phyloP scores from a whole-genome alignment of 2,888 invertebrate species.

The Cryptocephalus moraei region DNA sequence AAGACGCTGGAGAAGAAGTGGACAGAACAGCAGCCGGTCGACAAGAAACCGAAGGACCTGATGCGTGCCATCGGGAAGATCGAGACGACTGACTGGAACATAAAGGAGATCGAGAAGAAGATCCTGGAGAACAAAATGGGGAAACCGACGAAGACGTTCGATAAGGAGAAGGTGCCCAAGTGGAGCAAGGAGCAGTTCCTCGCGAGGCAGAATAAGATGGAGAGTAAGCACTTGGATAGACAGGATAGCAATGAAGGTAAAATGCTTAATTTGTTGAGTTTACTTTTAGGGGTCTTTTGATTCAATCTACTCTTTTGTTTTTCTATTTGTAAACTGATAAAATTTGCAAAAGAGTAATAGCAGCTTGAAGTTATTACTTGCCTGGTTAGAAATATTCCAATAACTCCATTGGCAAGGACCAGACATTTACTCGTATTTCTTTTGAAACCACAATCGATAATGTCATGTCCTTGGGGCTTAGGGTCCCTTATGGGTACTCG shows the following conservation, averaged over 20 bases:
- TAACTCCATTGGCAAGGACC: too few relatives aligned
- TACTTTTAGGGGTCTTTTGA: neutral
- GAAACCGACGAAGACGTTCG: slow-evolving; percentile 42
- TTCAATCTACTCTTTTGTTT: too few relatives aligned
- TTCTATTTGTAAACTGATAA: too few relatives aligned
- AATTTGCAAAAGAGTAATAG: too few relatives aligned
- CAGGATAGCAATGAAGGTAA: slow-evolving; percentile 45
- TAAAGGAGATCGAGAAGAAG: slow-evolving; percentile 82
- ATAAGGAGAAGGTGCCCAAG: slow-evolving; percentile 70
- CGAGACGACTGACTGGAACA: slow-evolving; percentile 84
- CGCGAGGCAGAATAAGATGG: slow-evolving; percentile 60
- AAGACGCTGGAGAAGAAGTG: slow-evolving; percentile 73
- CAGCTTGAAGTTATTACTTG: too few relatives aligned
- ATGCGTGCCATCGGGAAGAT: slow-evolving; percentile 74
- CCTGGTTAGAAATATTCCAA: too few relatives aligned
- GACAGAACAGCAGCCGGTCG: slow-evolving; percentile 45
- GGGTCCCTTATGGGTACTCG: too few relatives aligned
- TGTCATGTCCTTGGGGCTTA: too few relatives aligned
- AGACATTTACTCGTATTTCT: too few relatives aligned
- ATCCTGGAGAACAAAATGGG: slow-evolving; percentile 59
- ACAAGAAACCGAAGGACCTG: slow-evolving; percentile 78
- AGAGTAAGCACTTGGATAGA: slow-evolving; percentile 50
- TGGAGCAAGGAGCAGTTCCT: slow-evolving; percentile 80
- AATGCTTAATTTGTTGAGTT: neutral
- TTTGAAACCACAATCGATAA: too few relatives aligned